These are phyloP conservation scores for Virgularia gustaviana DNA, from an alignment of 92 coral and sea anemone species.

Conservation along the genomic window DNA sequence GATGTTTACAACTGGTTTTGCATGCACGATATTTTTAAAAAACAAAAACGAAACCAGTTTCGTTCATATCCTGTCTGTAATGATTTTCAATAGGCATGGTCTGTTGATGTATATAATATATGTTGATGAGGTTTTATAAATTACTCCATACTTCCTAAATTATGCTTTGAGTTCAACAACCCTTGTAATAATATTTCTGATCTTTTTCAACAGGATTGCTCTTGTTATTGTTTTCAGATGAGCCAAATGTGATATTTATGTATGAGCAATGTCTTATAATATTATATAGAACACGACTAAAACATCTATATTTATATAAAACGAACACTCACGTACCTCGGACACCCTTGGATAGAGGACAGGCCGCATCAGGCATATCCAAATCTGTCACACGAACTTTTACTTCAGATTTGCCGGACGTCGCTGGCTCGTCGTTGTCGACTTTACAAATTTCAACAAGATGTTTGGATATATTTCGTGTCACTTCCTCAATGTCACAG, in stretches of 20 bases:
- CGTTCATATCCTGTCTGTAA: no score
- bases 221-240: no score
- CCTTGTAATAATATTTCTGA: no score
- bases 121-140: no score
- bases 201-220: no score
- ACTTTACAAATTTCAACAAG: conserved; percentile 14
- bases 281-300: background rate
- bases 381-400: conserved; percentile 25
- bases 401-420: background rate
- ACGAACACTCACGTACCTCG: background rate
- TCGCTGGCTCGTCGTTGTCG: background rate
- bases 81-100: no score
- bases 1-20: no score
- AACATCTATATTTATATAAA: background rate
- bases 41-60: no score
- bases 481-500: conserved; percentile 20
- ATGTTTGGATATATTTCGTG: conserved; percentile 27
- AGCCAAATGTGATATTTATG: conserved; percentile 6
- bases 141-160: no score
- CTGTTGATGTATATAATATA: no score
- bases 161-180: no score
- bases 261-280: background rate
- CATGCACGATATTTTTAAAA: no score
- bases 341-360: conserved; percentile 20
- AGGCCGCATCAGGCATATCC: conserved; percentile 29